Evolutionary conservation across 2,113 vertebrate genomes (phyloP).

Genomic region (Prunella himalayana): DNA sequence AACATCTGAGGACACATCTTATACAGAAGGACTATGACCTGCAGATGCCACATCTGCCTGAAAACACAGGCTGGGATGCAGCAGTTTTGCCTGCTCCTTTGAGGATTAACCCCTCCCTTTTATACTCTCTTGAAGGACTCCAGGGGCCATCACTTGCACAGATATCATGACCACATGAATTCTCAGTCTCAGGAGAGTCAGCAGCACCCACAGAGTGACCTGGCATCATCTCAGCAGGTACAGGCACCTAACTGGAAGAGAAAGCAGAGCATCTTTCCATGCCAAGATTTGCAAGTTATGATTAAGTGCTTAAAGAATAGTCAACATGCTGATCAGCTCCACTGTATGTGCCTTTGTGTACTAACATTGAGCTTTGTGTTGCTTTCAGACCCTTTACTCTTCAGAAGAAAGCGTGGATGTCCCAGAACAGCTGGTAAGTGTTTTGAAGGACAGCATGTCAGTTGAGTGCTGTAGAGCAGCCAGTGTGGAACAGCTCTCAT

Average conservation of each 20-base stretch:
- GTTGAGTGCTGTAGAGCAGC: neutral
- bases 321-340: neutral
- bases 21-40: neutral
- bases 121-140: neutral
- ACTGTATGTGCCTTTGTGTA: neutral
- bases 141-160: neutral
- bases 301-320: neutral
- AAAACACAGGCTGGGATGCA: neutral
- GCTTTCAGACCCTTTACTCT: constrained; percentile 58
- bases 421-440: constrained; percentile 47
- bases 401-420: constrained; percentile 56
- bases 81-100: neutral
- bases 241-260: neutral
- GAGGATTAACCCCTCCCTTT: neutral
- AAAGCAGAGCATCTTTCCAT: neutral
- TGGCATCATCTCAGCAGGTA: constrained; percentile 38
- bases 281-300: neutral
- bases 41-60: neutral
- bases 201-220: neutral
- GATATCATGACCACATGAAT: neutral
- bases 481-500: neutral
- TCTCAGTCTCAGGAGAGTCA: constrained; percentile 21
- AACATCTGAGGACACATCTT: neutral
- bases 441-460: neutral
- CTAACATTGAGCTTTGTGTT: neutral